These are phyloP conservation scores for Sitophilus oryzae DNA, from an alignment of 1,140 invertebrate species.

Conservation along the genomic window DNA sequence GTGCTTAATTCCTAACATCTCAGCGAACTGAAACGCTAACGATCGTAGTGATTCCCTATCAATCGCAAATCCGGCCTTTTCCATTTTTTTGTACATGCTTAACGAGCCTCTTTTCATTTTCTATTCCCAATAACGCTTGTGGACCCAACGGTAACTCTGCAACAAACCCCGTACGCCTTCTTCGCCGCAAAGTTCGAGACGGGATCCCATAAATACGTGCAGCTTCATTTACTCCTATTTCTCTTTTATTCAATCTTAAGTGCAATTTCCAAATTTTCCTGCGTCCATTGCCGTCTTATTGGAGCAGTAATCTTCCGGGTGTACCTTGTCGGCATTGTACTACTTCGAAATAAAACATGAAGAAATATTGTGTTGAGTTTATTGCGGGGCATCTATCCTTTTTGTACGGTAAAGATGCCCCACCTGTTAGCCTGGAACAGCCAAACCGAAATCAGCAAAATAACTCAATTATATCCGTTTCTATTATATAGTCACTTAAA, in stretches of 20 bases:
- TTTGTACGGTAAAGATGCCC: too few relatives aligned
- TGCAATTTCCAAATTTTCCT: not conserved
- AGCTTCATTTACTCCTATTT: not conserved
- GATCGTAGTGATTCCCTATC: not conserved
- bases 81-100: conserved; percentile 3
- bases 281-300: not conserved
- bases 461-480: too few relatives aligned
- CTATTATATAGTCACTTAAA: too few relatives aligned
- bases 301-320: not conserved
- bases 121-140: not conserved
- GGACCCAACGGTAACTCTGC: not conserved
- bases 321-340: not conserved
- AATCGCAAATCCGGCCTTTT: conserved; percentile 8
- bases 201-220: not conserved
- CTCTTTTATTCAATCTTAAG: not conserved
- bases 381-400: too few relatives aligned
- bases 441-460: too few relatives aligned
- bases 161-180: not conserved
- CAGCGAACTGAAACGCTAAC: conserved; percentile 17
- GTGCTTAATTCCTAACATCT: too few relatives aligned
- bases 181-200: not conserved
- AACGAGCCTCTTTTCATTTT: conserved; percentile 2
- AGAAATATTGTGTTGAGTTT: too few relatives aligned
- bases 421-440: too few relatives aligned
- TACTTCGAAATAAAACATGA: too few relatives aligned